Evolutionary conservation across 2,797 vertebrate genomes (phyloP).

Genomic region (Gymnothorax reevesii): DNA sequence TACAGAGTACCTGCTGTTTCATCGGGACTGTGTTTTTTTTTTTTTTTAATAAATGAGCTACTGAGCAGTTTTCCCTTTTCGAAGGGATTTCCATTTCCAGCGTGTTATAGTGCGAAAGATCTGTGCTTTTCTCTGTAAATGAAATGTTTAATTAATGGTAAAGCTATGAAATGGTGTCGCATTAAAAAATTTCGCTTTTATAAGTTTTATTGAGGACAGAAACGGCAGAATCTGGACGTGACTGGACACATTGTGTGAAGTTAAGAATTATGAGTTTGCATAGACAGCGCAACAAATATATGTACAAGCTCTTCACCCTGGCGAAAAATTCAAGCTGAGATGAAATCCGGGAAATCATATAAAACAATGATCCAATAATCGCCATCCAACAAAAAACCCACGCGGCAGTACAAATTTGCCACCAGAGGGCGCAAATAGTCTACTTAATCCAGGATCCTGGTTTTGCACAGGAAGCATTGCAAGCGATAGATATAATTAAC

Average conservation of each 20-base stretch:
- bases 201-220: too few relatives aligned
- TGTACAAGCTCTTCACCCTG: not conserved
- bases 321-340: not conserved
- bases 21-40: too few relatives aligned
- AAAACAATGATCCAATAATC: not conserved
- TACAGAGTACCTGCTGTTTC: too few relatives aligned
- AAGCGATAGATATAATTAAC: not conserved
- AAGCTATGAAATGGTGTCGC: too few relatives aligned
- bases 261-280: too few relatives aligned
- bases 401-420: slow-evolving; percentile 11
- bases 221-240: too few relatives aligned
- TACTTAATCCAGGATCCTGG: not conserved
- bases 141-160: too few relatives aligned
- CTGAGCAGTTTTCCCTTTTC: too few relatives aligned
- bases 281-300: not conserved
- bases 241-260: too few relatives aligned
- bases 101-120: not conserved
- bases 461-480: not conserved
- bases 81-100: not conserved
- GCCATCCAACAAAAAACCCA: not conserved
- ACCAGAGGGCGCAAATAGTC: slow-evolving; percentile 24
- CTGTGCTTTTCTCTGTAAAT: not conserved
- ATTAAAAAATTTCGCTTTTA: too few relatives aligned
- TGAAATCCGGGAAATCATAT: not conserved
- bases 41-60: too few relatives aligned